Percentiles rank a stretch among this genome's conserved stretches.
phyloP scores from a whole-genome alignment of 2,888 invertebrate genomes.

The Torymus aiolomorphi region DNA sequence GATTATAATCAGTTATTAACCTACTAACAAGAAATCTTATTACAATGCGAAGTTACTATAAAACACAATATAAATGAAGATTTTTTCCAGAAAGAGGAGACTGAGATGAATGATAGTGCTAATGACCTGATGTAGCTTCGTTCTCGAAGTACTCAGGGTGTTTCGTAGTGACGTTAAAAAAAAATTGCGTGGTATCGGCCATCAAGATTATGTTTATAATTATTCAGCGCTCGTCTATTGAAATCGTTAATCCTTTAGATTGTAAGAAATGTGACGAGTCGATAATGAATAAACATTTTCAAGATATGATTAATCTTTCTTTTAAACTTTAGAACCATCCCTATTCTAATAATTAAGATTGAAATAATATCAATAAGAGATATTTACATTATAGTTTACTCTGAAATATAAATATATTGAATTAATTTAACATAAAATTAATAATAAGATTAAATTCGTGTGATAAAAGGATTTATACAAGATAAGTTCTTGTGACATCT shows the following conservation, averaged over 20 bases:
- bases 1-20: conserved; percentile 46
- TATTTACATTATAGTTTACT: too few relatives aligned
- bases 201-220: conserved; percentile 52
- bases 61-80: conserved; percentile 32
- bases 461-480: too few relatives aligned
- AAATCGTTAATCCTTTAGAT: conserved; percentile 43
- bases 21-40: conserved; percentile 30
- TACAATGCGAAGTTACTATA: conserved; percentile 48
- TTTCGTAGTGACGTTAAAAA: conserved; percentile 41
- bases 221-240: conserved; percentile 44
- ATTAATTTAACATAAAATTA: too few relatives aligned
- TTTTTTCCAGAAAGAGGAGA: conserved; percentile 39
- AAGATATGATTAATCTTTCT: conserved; percentile 29
- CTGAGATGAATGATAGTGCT: conserved; percentile 43
- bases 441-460: too few relatives aligned
- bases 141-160: conserved; percentile 30
- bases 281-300: conserved; percentile 56
- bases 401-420: too few relatives aligned
- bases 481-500: too few relatives aligned
- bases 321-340: neutral
- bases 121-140: conserved; percentile 20
- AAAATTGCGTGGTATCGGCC: conserved; percentile 25
- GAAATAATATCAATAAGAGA: too few relatives aligned
- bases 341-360: too few relatives aligned
- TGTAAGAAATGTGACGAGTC: conserved; percentile 50